Evolutionary conservation across 1,140 invertebrate species (phyloP).

Genomic region (Penaeus indicus): DNA sequence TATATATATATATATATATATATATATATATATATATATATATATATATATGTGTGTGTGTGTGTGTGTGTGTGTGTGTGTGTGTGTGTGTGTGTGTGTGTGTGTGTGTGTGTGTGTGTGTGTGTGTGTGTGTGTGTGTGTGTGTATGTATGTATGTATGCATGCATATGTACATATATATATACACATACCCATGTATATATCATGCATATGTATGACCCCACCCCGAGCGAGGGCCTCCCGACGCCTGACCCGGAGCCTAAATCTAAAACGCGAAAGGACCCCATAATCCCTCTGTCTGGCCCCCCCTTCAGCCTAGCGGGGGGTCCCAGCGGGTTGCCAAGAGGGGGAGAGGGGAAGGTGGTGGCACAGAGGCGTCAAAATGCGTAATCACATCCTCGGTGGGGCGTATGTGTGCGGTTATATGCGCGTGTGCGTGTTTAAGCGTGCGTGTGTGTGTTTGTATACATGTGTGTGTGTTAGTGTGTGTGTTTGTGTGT

Average conservation of each 20-base stretch:
- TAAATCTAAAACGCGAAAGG: conserved; percentile 43
- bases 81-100: too few relatives aligned
- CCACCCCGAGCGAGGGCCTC: background rate
- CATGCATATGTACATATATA: too few relatives aligned
- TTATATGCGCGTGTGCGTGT: conserved; percentile 33
- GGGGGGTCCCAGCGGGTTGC: background rate
- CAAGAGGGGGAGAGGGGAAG: background rate
- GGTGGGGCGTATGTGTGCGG: conserved; percentile 41
- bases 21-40: too few relatives aligned
- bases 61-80: too few relatives aligned
- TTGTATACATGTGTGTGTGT: background rate
- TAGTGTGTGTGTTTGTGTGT: conserved; percentile 7
- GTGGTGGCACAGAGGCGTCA: conserved; percentile 36
- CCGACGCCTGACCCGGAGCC: background rate
- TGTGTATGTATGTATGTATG: too few relatives aligned
- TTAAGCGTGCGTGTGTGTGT: conserved; percentile 38
- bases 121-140: too few relatives aligned
- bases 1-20: too few relatives aligned
- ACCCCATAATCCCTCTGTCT: conserved; percentile 26
- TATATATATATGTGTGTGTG: too few relatives aligned
- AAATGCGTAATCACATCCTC: conserved; percentile 57
- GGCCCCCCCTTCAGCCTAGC: background rate
- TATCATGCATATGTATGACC: background rate
- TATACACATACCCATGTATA: background rate
- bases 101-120: too few relatives aligned